Percentiles rank a stretch among this genome's conserved stretches.
These are phyloP conservation scores for Hippocampus abdominalis DNA, from an alignment of 2,113 vertebrate species.

Conservation along the genomic window DNA sequence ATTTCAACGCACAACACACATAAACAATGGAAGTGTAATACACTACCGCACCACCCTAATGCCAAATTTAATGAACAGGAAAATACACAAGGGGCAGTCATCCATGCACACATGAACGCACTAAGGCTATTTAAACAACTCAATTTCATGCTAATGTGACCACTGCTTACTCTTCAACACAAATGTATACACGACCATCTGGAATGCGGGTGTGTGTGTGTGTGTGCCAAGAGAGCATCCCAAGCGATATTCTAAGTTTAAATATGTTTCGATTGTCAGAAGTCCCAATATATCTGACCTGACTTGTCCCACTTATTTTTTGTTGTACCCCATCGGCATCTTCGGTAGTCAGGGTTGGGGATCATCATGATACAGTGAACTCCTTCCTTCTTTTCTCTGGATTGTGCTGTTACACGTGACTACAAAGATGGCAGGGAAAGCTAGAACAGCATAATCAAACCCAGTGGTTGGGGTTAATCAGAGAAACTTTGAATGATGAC, in stretches of 20 bases:
- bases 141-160: conserved; percentile 75
- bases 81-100: conserved; percentile 36
- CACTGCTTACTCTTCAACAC: conserved; percentile 63
- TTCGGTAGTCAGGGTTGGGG: neutral
- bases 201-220: conserved; percentile 4
- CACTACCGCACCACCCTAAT: neutral
- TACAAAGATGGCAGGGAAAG: too few species aligned
- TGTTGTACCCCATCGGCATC: neutral
- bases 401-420: too few species aligned
- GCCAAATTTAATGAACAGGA: conserved; percentile 51
- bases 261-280: neutral
- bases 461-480: too few species aligned
- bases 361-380: neutral
- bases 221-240: neutral
- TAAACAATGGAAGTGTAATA: neutral
- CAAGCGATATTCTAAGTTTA: neutral
- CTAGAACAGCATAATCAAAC: too few species aligned
- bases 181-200: conserved; percentile 56
- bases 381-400: neutral
- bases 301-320: too few species aligned
- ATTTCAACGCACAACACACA: neutral
- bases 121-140: conserved; percentile 74
- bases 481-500: too few species aligned
- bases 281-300: neutral
- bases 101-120: conserved; percentile 50